phyloP scores from a whole-genome alignment of 2,888 invertebrate species.

The Drosophila engyochracea region DNA sequence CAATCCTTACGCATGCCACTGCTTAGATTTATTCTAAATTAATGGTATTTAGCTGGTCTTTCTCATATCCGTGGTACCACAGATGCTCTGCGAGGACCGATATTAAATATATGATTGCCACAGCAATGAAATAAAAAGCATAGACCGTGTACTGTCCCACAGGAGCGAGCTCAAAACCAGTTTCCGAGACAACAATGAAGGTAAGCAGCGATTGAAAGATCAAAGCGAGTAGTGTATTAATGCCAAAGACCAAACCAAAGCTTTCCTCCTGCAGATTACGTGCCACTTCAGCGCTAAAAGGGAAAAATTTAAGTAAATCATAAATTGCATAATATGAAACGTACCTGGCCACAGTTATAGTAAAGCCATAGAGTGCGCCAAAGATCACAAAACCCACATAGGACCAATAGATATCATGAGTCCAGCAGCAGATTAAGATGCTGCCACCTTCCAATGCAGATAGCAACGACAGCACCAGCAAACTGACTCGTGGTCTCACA shows the following conservation, averaged over 20 bases:
- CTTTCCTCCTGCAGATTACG: conserved; percentile 92
- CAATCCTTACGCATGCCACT: background rate
- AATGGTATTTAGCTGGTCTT: conserved; percentile 37
- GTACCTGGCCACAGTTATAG: conserved; percentile 83
- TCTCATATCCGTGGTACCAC: conserved; percentile 31
- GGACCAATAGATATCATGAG: conserved; percentile 88
- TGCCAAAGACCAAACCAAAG: conserved; percentile 95
- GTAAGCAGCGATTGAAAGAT: conserved; percentile 92
- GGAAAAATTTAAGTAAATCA: background rate
- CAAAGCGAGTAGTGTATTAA: conserved; percentile 94
- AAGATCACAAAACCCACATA: conserved; percentile 92
- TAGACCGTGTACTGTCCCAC: conserved; percentile 83
- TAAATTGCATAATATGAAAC: background rate
- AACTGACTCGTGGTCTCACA: conserved; percentile 84
- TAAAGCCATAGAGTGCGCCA: conserved; percentile 91
- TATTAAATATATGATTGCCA: conserved; percentile 79
- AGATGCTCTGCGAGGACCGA: conserved; percentile 77
- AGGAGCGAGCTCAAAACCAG: conserved; percentile 75
- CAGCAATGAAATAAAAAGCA: conserved; percentile 82
- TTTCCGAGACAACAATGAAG: conserved; percentile 79
- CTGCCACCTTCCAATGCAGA: conserved; percentile 87
- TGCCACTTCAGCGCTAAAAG: conserved; percentile 93
- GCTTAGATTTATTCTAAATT: conserved; percentile 42
- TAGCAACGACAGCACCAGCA: conserved; percentile 85
- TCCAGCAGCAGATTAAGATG: conserved; percentile 87